Base-by-base conservation (phyloP, 2,888 invertebrate genomes). In the Philhelius pedissequus region DNA sequence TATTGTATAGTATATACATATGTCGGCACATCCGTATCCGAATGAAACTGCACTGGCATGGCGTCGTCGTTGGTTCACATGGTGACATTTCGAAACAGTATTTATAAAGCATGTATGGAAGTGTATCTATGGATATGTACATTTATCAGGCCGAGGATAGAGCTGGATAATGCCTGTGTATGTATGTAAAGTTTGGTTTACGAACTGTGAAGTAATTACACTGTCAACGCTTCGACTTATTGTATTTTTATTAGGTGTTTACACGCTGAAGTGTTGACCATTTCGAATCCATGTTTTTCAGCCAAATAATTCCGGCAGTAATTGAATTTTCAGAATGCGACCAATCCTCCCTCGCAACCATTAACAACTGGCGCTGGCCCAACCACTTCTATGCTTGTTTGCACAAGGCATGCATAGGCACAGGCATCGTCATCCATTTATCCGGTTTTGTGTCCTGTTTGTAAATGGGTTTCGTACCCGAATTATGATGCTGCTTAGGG, bases 221-320 rank as follows among this genome's bases (percentile, higher is more conserved):
- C 54, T 78, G 83, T 83, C 83, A 38, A 83, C 83, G 83, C 58
- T 78, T 40, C 74, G 83, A 83, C 78, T 83, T 83, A 78, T 83
- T 83, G 83, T 83, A 73, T 83, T 83, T 83, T 83, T 83, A 83
- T 83, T 83, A 83, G 83, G 83, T 83, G 83, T 83, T 83, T 83
- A 83, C 83, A 78, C 50, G 45, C 35, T 62, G 69, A 78, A 64
- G 50, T 64, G 83, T 83, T 74, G 76, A 60, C 82, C 82, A 77
- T 82, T 82, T 77, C 76, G 73, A 77, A 82, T 82, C 62, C 71
- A 66, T 82, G 83, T 78, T 83, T 83, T 83, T 78, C 78, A 32
- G 68, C 71, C 71, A 73, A 78, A 82, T 78, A 73, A 60, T 77
- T 82, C 58, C 58, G 27, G 22, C 58, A 68, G 77, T 82, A 82